These are phyloP conservation scores for Lasioglossum albipes DNA, from an alignment of 1,140 invertebrate genomes.

Conservation along the genomic window DNA sequence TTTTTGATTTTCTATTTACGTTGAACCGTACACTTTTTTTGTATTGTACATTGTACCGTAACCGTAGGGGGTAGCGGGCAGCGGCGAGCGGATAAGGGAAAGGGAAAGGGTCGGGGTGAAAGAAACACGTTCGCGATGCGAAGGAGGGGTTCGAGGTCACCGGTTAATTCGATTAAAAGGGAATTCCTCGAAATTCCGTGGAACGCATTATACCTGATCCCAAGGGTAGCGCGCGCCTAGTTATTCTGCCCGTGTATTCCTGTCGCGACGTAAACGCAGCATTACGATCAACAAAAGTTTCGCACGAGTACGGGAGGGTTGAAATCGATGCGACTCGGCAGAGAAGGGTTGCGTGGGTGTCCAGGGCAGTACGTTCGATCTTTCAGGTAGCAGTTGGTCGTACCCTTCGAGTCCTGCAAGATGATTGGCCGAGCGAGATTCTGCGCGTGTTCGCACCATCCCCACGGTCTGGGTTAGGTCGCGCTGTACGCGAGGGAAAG, in stretches of 20 bases:
- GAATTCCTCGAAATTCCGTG: constrained; percentile 11
- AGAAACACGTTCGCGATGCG: not conserved
- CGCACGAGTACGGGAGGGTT: constrained; percentile 28
- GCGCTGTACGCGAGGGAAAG: too few relatives aligned
- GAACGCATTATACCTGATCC: not conserved
- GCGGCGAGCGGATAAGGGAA: not conserved
- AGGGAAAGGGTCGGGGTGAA: not conserved
- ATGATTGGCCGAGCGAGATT: constrained; percentile 31
- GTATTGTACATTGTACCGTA: not conserved
- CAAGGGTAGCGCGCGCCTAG: not conserved
- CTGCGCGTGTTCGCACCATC: not conserved
- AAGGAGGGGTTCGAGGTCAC: not conserved
- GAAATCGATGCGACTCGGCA: constrained; percentile 62
- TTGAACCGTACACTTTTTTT: not conserved
- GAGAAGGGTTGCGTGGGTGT: constrained; percentile 58
- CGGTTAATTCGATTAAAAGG: constrained; percentile 2
- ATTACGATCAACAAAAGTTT: constrained; percentile 46
- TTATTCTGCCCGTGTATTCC: not conserved
- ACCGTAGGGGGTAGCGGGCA: too few relatives aligned
- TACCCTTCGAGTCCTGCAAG: constrained; percentile 4
- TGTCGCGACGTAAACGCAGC: constrained; percentile 17
- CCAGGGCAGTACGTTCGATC: constrained; percentile 44
- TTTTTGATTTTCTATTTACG: too few relatives aligned
- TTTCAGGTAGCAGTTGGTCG: constrained; percentile 39
- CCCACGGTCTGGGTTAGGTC: not conserved